Base-by-base conservation (phyloP, 2,888 invertebrate genomes). In the Erynnis tages region DNA sequence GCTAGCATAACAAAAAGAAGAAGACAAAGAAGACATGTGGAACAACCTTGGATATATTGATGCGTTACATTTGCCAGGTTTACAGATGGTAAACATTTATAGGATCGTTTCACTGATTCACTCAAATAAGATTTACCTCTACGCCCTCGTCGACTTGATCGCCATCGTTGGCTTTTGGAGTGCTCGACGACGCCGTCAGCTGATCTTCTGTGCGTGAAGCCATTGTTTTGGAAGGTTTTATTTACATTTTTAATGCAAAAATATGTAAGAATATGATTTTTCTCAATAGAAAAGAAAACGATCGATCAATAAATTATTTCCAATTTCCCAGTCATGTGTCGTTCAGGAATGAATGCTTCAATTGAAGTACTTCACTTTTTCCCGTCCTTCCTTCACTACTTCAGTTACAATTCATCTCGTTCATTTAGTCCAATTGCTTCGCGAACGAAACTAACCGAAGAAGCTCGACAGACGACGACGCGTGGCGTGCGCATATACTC, bases 141-240 rank as follows among this genome's bases (percentile, higher is more conserved):
- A 88, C 76, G 67, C 81, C 83, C 54, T 85, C 86, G 59, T 73
- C 77, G 25, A 63, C 61, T 11, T 72, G 69, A 34, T 65, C 61
- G 52, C 74, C 74, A 16, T 69, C 72, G 35, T 57, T 52, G 7
- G 57, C 54, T 54, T 75, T 79, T 54, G 73, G 73, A 2, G 71
- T 60, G 17, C 65, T 67, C 7, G 73, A 59, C 30, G 76, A 66
- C 35, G 75, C 62, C 25, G 66, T 60, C 54, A 73, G 74, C 37
- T 71, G 68, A 41, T 82, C 79, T 40, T 79, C 79, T 43, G 74
- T 73, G 47, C 79, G 61, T 50, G 67, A 83, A 73, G 79, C 80
- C 86, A 87, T 85, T 14, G 45, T 65, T 4, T 10, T 10, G 10
- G 17, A 32, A 10, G n/a, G n/a, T n/a, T 49, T 11, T 32, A 38